Conservation (phyloP, 2,888 invertebrate genomes). For the Sussaba pulchella region DNA sequence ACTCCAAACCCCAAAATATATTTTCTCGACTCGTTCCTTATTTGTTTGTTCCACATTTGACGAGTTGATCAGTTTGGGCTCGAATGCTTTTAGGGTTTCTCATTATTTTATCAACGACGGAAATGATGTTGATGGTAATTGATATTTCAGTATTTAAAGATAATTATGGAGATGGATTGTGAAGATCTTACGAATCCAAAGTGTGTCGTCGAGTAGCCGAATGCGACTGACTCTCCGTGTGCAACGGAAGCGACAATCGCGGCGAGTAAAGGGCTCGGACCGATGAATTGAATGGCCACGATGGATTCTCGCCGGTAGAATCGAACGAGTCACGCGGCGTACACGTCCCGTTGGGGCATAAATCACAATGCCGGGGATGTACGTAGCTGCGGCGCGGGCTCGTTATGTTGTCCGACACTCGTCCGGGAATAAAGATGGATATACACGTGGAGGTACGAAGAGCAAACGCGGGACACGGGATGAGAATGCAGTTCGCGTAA, state of each 20-base stretch:
- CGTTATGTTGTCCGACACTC: slow-evolving; percentile 61
- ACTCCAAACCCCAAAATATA: slow-evolving; percentile 2
- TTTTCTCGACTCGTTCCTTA: slow-evolving; percentile 6
- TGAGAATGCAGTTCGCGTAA: slow-evolving; percentile 76
- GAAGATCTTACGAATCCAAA: too few relatives aligned
- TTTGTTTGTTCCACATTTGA: slow-evolving; percentile 71
- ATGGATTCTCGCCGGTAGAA: slow-evolving; percentile 15
- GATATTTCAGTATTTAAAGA: too few relatives aligned
- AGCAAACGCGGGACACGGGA: slow-evolving; percentile 58
- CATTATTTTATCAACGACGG: background rate
- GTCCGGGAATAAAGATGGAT: slow-evolving; percentile 17
- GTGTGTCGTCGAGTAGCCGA: slow-evolving; percentile 14
- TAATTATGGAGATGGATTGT: too few relatives aligned
- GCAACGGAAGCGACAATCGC: too few relatives aligned
- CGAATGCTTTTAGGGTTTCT: background rate
- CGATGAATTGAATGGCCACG: slow-evolving; percentile 48
- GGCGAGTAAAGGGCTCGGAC: slow-evolving; percentile 2
- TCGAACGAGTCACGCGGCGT: slow-evolving; percentile 37
- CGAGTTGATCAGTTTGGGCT: slow-evolving; percentile 74
- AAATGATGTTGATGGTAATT: background rate
- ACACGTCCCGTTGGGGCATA: slow-evolving; percentile 71
- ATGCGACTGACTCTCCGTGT: too few relatives aligned
- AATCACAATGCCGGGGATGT: slow-evolving; percentile 76
- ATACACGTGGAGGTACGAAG: slow-evolving; percentile 19
- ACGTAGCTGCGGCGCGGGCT: slow-evolving; percentile 46